A percentile compares a stretch with the other conserved stretches of the same genome.
phyloP scores from a whole-genome alignment of 2,888 invertebrate genomes.

The Entomobrya multifasciata region DNA sequence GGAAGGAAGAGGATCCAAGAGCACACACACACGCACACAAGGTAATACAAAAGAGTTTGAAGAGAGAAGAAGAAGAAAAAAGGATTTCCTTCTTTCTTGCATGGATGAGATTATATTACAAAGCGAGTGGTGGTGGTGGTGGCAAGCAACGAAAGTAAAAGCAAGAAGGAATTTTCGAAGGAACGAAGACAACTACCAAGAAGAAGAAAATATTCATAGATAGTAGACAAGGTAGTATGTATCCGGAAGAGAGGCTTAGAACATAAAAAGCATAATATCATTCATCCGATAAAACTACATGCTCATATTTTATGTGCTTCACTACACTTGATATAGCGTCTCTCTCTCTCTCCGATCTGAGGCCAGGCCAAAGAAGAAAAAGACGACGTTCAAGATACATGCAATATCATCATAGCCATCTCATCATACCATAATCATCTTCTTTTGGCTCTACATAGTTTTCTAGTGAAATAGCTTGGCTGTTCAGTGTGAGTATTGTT shows the following conservation, averaged over 20 bases:
- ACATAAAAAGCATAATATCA: conserved; percentile 67
- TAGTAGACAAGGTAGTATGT: too few relatives aligned
- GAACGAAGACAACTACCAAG: not conserved
- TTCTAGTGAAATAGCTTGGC: too few relatives aligned
- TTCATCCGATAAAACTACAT: conserved; percentile 64
- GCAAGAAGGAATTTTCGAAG: conserved; percentile 12
- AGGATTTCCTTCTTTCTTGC: conserved; percentile 22
- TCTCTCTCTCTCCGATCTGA: too few relatives aligned
- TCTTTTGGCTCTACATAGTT: too few relatives aligned
- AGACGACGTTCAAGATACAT: too few relatives aligned
- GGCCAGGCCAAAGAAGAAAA: too few relatives aligned
- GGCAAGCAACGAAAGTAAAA: not conserved
- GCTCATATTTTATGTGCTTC: conserved; percentile 63
- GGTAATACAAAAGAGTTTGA: not conserved
- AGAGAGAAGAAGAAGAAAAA: conserved; percentile 9
- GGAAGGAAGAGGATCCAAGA: conserved; percentile 18
- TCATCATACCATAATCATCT: not conserved
- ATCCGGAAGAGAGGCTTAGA: conserved; percentile 36
- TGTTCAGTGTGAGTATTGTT: too few relatives aligned
- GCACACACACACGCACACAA: too few relatives aligned
- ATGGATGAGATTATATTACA: conserved; percentile 39
- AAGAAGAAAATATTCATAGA: too few relatives aligned
- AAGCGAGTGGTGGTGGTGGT: conserved; percentile 42
- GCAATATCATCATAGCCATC: conserved; percentile 44
- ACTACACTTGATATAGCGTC: conserved; percentile 57